Conservation (phyloP, 1,140 invertebrate species). For the Drosophila sproati region DNA sequence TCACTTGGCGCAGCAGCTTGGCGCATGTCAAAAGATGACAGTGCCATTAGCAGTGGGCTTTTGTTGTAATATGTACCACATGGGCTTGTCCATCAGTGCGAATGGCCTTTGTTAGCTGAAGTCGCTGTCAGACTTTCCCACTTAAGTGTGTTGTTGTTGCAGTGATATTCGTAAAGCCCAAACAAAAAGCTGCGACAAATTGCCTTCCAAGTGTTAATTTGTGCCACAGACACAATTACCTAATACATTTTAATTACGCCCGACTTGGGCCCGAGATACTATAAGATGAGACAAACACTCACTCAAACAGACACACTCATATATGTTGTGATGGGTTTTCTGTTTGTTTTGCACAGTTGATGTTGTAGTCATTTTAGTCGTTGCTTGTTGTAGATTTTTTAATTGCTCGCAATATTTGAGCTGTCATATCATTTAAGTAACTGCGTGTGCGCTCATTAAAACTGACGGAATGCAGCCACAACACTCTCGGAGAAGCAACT, state of each 20-base stretch:
- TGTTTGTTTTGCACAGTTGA: constrained; percentile 22
- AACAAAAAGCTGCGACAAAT: constrained; percentile 62
- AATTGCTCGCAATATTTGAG: constrained; percentile 52
- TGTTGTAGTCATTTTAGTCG: constrained; percentile 45
- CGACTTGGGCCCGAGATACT: constrained; percentile 47
- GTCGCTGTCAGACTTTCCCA: constrained; percentile 28
- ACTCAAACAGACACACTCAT: background rate
- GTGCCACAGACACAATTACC: constrained; percentile 81
- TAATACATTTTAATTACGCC: constrained; percentile 79
- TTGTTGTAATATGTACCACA: constrained; percentile 1
- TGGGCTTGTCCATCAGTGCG: constrained; percentile 8
- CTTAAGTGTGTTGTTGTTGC: constrained; percentile 11
- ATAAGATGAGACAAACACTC: constrained; percentile 34
- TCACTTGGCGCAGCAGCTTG: too few relatives aligned
- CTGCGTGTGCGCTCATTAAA: constrained; percentile 53
- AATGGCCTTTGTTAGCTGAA: constrained; percentile 15
- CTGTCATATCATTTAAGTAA: constrained; percentile 55
- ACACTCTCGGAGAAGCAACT: constrained; percentile 9
- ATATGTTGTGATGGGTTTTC: background rate
- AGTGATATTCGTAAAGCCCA: constrained; percentile 40
- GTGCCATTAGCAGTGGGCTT: constrained; percentile 4
- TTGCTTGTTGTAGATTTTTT: constrained; percentile 18
- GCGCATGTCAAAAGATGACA: background rate
- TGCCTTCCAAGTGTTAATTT: constrained; percentile 77
- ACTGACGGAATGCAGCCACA: constrained; percentile 51